These are phyloP conservation scores for Galleria mellonella DNA, from an alignment of 1,140 invertebrate genomes.

Conservation along the genomic window DNA sequence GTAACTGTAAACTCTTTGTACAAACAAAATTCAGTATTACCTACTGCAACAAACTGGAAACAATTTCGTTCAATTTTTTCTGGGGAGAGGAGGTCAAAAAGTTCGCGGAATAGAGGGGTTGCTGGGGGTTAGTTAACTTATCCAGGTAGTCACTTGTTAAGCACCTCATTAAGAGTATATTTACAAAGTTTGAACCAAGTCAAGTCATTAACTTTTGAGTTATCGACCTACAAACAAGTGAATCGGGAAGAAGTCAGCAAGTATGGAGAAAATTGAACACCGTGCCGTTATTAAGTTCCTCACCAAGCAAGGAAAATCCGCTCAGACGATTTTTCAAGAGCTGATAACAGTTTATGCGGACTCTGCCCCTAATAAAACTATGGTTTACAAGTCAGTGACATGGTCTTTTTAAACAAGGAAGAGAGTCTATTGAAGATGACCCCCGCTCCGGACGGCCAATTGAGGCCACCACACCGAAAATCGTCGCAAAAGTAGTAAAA, in stretches of 20 bases:
- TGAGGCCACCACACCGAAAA: conserved; percentile 14
- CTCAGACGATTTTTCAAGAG: background rate
- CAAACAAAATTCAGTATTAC: no score
- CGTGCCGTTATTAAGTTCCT: conserved; percentile 4
- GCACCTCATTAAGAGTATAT: conserved; percentile 9
- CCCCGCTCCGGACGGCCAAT: conserved; percentile 7
- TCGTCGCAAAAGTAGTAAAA: conserved; percentile 20
- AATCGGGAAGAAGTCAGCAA: conserved; percentile 11
- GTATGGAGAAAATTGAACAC: conserved; percentile 14
- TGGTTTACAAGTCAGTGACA: conserved; percentile 10
- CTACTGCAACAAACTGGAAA: no score
- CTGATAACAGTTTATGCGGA: background rate
- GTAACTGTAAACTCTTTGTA: no score
- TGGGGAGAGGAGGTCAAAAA: conserved; percentile 1
- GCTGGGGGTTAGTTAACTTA: conserved; percentile 1
- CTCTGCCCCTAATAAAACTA: background rate
- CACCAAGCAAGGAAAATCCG: background rate
- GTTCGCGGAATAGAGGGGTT: conserved; percentile 5
- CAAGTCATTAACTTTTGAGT: background rate
- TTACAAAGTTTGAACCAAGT: conserved; percentile 8
- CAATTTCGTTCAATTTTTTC: no score
- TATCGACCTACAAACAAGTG: conserved; percentile 7
- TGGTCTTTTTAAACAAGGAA: conserved; percentile 12
- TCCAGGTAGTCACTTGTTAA: conserved; percentile 2
- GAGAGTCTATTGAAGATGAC: conserved; percentile 12